Conservation (phyloP, 1,140 invertebrate genomes). For the Drosophila bocki region DNA sequence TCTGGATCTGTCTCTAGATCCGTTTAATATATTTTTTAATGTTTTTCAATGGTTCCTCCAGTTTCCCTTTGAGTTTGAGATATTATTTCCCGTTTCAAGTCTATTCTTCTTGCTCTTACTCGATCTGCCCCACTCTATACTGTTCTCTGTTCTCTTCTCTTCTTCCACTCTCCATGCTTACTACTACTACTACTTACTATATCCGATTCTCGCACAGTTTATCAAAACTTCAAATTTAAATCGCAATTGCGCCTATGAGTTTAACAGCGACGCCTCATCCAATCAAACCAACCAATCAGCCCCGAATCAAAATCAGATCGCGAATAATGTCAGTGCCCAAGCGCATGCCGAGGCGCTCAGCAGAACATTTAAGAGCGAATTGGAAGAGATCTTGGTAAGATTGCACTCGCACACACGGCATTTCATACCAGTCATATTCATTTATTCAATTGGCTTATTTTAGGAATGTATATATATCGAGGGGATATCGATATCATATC, state of each 20-base stretch:
- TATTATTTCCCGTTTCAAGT: constrained; percentile 3
- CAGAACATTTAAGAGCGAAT: constrained; percentile 82
- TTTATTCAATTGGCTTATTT: background rate
- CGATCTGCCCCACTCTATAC: constrained; percentile 52
- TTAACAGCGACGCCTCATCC: constrained; percentile 73
- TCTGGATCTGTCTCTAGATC: background rate
- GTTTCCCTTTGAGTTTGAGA: background rate
- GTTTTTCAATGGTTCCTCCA: background rate
- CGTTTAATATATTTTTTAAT: background rate
- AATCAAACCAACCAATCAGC: constrained; percentile 71
- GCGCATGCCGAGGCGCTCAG: constrained; percentile 75
- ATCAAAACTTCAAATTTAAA: constrained; percentile 80
- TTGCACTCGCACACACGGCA: constrained; percentile 7
- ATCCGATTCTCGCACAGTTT: constrained; percentile 66
- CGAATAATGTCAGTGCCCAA: constrained; percentile 64
- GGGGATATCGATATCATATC: background rate
- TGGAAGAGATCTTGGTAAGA: constrained; percentile 82
- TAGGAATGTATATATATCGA: background rate
- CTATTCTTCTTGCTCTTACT: constrained; percentile 15
- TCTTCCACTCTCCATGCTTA: constrained; percentile 49
- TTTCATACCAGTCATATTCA: constrained; percentile 33
- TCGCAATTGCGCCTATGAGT: constrained; percentile 80
- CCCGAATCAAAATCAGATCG: constrained; percentile 73
- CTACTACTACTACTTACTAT: constrained; percentile 53
- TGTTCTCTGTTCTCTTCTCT: constrained; percentile 49